These are phyloP conservation scores for Ciconia maguari DNA, from an alignment of 2,113 vertebrate genomes.

Conservation along the genomic window DNA sequence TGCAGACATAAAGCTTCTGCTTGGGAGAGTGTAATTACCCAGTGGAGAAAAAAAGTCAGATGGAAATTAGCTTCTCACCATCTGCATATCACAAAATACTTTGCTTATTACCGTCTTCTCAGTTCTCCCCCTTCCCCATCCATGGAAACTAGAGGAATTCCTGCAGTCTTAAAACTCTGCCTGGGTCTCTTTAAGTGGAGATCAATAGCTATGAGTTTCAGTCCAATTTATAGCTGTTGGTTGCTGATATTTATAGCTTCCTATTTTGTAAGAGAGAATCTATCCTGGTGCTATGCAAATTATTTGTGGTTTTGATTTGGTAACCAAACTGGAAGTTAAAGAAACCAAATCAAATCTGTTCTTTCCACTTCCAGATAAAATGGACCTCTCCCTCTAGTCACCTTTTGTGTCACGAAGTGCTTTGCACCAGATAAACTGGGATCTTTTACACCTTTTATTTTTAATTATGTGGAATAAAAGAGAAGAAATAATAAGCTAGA, in stretches of 20 bases:
- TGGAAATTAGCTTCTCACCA: constrained; percentile 19
- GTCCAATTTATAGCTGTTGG: background rate
- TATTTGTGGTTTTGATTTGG: background rate
- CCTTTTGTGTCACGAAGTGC: background rate
- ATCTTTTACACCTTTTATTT: background rate
- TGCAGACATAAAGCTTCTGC: constrained; percentile 3
- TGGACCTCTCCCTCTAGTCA: background rate
- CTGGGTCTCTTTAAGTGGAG: background rate
- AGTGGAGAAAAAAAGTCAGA: background rate
- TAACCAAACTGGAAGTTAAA: background rate
- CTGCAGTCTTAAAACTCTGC: background rate
- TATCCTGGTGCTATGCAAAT: background rate
- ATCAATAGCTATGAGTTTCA: background rate
- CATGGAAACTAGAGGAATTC: background rate
- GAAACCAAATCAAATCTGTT: background rate
- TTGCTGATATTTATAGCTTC: background rate
- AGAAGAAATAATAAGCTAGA: background rate
- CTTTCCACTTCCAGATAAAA: background rate
- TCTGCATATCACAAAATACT: constrained; percentile 2
- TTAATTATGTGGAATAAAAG: background rate
- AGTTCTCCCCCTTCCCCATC: background rate
- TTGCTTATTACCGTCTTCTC: background rate
- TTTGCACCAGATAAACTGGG: background rate
- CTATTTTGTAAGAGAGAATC: background rate
- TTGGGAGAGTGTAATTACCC: constrained; percentile 1